Base-by-base conservation (phyloP, 23 tunicate genomes). In the Styela clava region DNA sequence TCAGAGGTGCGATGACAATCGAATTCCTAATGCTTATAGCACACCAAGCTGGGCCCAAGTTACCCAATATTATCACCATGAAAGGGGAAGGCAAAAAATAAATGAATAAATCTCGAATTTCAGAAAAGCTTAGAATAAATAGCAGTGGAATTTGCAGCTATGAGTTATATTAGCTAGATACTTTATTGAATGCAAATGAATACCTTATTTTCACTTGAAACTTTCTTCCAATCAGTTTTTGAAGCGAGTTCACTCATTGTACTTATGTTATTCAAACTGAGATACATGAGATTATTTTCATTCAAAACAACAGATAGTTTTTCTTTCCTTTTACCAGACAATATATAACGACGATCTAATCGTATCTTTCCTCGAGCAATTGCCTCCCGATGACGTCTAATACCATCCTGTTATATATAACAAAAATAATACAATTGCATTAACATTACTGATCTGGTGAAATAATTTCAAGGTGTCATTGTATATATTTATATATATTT, bases 281-380 rank as follows among this genome's bases (percentile, higher is more conserved):
- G 67, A 68, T 67, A 78, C 74, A 86, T 72, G 12, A 85, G 74
- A 33, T 86, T 82, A 37, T 64, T 44, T 27, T 69, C 52, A 34
- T 52, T 82, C 90, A 88, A 82, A 1, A 30, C 52, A 7, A 91
- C 97, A 12, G 97, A 86, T 2, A 79, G 70, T 31, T 82, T 65
- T 24, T 91, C 97, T 62, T 69, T 61, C 18, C 87, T 64, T 27
- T 25, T 27, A 2, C 74, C 19, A 3, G 84, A 77, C 22, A 91
- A 69, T 26, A 86, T 82, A 70, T 82, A 91, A 19, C 85, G 80
- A 30, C 97, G 90, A 83, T 91, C 97, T 33, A 91, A 71, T n/a
- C 97, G 87, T 63, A 91, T 83, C 32, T 91, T 91, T 32, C 89
- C 52, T 26, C 97, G 86, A 0, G 97, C 97, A 23, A 84, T 64